Conservation (phyloP, 2,888 invertebrate species). For the Nysson spinosus region DNA sequence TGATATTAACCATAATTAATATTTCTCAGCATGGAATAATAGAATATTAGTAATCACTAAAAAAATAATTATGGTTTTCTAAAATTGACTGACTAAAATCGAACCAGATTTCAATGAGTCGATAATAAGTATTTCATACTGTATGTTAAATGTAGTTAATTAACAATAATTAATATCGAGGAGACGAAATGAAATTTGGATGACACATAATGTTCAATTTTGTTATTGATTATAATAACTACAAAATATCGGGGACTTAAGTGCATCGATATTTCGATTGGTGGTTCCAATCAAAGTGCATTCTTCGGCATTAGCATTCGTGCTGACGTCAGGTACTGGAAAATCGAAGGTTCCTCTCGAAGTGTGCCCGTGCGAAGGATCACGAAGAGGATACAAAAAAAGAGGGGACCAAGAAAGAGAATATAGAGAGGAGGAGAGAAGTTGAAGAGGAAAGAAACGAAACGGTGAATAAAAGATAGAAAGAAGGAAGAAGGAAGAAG, state of each 20-base stretch:
- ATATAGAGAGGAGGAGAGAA: slow-evolving; percentile 2
- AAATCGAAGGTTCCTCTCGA: slow-evolving; percentile 56
- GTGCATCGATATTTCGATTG: slow-evolving; percentile 62
- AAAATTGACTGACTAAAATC: too few species aligned
- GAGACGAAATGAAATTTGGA: slow-evolving; percentile 8
- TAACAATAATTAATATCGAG: too few species aligned
- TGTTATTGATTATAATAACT: slow-evolving; percentile 28
- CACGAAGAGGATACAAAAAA: slow-evolving; percentile 10
- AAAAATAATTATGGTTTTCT: too few species aligned
- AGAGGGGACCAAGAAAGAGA: slow-evolving; percentile 6
- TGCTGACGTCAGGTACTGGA: slow-evolving; percentile 63
- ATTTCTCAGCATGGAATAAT: too few species aligned
- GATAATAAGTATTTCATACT: too few species aligned
- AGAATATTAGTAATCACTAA: too few species aligned
- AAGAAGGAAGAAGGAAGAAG: slow-evolving; percentile 35
- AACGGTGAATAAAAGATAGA: too few species aligned
- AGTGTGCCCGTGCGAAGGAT: slow-evolving; percentile 22
- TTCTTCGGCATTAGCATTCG: slow-evolving; percentile 62
- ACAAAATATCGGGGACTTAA: slow-evolving; percentile 57
- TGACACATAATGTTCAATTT: slow-evolving; percentile 38
- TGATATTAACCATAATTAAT: too few species aligned
- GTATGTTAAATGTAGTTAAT: too few species aligned
- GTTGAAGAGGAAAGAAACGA: slow-evolving; percentile 2
- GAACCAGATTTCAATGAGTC: too few species aligned
- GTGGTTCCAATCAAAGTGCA: slow-evolving; percentile 68